These are phyloP conservation scores for Macroramphosus scolopax DNA, from an alignment of 2,797 vertebrate species.

Conservation along the genomic window DNA sequence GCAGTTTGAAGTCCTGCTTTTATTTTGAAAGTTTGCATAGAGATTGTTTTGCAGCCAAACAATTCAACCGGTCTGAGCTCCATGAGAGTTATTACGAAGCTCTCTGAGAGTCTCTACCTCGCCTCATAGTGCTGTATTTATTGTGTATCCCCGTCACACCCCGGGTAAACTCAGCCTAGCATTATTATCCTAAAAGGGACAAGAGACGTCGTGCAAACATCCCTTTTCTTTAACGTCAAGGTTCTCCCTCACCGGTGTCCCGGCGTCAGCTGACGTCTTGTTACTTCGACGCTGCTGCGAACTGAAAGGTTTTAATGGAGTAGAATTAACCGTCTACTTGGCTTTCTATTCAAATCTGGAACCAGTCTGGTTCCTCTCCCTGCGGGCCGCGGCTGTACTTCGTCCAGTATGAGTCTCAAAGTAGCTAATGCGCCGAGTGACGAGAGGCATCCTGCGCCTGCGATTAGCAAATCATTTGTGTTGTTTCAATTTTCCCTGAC, in stretches of 20 bases:
- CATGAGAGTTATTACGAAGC: too few species aligned
- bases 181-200: background rate
- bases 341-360: conserved; percentile 31
- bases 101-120: too few species aligned
- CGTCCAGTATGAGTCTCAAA: too few species aligned
- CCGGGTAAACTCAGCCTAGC: too few species aligned
- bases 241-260: background rate
- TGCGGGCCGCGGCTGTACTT: conserved; percentile 52
- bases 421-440: too few species aligned
- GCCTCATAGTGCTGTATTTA: too few species aligned
- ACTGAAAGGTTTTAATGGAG: conserved; percentile 3
- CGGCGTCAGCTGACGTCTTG: background rate
- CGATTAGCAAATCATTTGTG: conserved; percentile 27
- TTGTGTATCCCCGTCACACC: too few species aligned
- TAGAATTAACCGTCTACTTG: conserved; percentile 18
- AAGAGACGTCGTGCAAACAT: too few species aligned
- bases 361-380: conserved; percentile 48
- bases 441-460: conserved; percentile 25
- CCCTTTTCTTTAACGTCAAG: too few species aligned
- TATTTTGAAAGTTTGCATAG: conserved; percentile 15
- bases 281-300: conserved; percentile 10
- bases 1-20: too few species aligned
- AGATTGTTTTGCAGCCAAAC: too few species aligned
- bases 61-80: too few species aligned
- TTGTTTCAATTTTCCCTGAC: conserved; percentile 59